A percentile compares a stretch with the other conserved stretches of the same genome.
Evolutionary conservation across 2,888 invertebrate genomes (phyloP).

Genomic region (Trissonchulus latispiculum): DNA sequence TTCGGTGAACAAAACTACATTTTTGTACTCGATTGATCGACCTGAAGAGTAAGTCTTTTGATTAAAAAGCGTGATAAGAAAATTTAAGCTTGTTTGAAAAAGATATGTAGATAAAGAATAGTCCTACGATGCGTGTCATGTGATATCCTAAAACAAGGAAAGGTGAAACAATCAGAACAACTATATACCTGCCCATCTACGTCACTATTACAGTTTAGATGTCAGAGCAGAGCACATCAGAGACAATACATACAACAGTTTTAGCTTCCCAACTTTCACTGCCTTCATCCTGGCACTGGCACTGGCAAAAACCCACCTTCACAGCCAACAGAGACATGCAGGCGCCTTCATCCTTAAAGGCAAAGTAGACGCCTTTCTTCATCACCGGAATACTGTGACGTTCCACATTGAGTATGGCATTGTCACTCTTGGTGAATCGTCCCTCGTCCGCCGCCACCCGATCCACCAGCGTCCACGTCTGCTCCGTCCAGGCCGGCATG

Average conservation of each 20-base stretch:
- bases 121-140: no score
- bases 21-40: background rate
- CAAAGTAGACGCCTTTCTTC: slow-evolving; percentile 91
- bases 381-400: slow-evolving; percentile 59
- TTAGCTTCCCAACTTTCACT: background rate
- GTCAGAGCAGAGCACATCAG: no score
- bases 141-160: no score
- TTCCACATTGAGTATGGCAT: slow-evolving; percentile 39
- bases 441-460: slow-evolving; percentile 91
- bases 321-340: slow-evolving; percentile 91
- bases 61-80: no score
- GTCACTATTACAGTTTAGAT: no score
- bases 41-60: no score
- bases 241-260: no score
- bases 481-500: background rate
- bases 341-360: slow-evolving; percentile 92
- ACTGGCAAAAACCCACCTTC: slow-evolving; percentile 51
- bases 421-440: slow-evolving; percentile 68
- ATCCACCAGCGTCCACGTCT: slow-evolving; percentile 54
- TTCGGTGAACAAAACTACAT: no score
- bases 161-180: no score
- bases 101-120: no score
- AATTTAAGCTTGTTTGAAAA: no score
- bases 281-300: no score
- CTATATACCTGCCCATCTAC: background rate